Evolutionary conservation across 1,140 invertebrate species (phyloP).

Genomic region (Rhagoletis pomonella): DNA sequence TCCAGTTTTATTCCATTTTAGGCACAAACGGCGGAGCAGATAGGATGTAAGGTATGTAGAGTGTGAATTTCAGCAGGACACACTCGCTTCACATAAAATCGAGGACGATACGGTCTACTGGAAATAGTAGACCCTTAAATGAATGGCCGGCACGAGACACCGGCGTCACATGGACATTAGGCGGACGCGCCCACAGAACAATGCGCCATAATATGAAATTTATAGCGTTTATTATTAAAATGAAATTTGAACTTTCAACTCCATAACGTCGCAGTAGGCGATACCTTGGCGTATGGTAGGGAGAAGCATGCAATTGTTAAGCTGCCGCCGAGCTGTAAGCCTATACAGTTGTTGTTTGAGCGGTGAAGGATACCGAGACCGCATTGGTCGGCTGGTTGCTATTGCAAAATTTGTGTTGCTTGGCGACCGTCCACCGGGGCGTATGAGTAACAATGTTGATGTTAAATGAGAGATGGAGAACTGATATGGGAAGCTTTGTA

Average conservation of each 20-base stretch:
- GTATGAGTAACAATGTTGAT: constrained; percentile 27
- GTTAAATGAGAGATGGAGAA: constrained; percentile 27
- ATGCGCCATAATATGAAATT: constrained; percentile 49
- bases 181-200: constrained; percentile 16
- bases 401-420: neutral
- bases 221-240: constrained; percentile 55
- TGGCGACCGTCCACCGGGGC: neutral
- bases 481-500: constrained; percentile 8
- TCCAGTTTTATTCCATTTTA: neutral
- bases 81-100: neutral
- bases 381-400: neutral
- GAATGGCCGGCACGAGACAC: neutral
- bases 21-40: neutral
- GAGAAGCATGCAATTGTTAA: neutral
- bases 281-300: neutral
- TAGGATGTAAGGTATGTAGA: neutral
- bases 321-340: neutral
- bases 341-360: neutral
- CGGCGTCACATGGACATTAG: neutral
- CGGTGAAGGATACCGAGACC: neutral
- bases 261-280: neutral
- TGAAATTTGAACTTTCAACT: constrained; percentile 54
- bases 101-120: neutral
- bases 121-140: neutral
- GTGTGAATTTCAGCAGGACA: constrained; percentile 11